Percentiles rank a stretch among this genome's conserved stretches.
Evolutionary conservation across 2,888 invertebrate genomes (phyloP).

Genomic region (Pachycephus smyrnensis): DNA sequence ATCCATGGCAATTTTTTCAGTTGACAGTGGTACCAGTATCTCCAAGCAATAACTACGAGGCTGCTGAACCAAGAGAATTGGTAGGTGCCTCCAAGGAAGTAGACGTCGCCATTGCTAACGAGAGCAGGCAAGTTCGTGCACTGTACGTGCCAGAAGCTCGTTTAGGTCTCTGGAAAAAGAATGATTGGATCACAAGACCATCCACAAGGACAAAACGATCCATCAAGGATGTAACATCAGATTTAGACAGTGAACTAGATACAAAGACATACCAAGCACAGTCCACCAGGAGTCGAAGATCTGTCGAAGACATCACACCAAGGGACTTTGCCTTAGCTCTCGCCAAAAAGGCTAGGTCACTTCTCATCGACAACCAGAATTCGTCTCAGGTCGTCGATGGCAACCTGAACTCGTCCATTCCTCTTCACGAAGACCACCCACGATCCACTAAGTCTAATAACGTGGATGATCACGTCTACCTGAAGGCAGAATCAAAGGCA

Average conservation of each 20-base stretch:
- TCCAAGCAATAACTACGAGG: conserved; percentile 41
- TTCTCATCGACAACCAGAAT: conserved; percentile 10
- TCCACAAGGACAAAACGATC: conserved; percentile 1
- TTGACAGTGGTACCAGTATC: conserved; percentile 9
- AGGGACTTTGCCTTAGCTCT: conserved; percentile 42
- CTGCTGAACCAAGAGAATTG: conserved; percentile 50
- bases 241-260: neutral
- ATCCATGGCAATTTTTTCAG: neutral
- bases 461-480: conserved; percentile 15
- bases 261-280: neutral
- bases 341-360: conserved; percentile 23
- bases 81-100: conserved; percentile 44
- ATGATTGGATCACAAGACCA: conserved; percentile 54
- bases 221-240: neutral
- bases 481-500: conserved; percentile 16
- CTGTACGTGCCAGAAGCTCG: conserved; percentile 37
- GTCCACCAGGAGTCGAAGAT: conserved; percentile 16
- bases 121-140: conserved; percentile 41
- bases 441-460: neutral
- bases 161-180: conserved; percentile 52
- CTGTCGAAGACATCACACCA: conserved; percentile 40
- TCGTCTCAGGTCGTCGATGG: conserved; percentile 13
- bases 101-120: conserved; percentile 52
- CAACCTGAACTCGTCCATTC: conserved; percentile 1
- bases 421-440: neutral